Conservation (phyloP, 2,113 vertebrate species). For the Podarcis raffonei region DNA sequence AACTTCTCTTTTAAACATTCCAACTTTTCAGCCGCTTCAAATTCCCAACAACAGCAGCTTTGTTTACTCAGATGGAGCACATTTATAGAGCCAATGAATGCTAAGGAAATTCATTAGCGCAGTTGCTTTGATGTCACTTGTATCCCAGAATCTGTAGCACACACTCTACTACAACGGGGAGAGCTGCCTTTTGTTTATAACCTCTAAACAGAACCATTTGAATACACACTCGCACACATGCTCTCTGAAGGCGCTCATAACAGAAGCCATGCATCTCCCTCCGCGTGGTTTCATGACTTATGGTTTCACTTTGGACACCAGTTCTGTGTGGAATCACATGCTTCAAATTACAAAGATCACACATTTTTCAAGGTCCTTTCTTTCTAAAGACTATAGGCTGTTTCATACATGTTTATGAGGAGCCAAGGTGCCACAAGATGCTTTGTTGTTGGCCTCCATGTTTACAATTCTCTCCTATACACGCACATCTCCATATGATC, state of each 20-base stretch:
- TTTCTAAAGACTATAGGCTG: slow-evolving; percentile 65
- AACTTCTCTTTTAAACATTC: neutral
- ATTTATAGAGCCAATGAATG: slow-evolving; percentile 75
- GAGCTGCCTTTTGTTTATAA: slow-evolving; percentile 76
- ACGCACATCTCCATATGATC: neutral
- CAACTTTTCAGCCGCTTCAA: slow-evolving; percentile 70
- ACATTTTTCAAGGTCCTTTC: slow-evolving; percentile 76
- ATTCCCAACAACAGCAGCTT: slow-evolving; percentile 75
- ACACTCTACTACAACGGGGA: slow-evolving; percentile 62
- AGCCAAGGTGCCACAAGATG: neutral
- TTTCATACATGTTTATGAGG: neutral
- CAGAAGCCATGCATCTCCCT: slow-evolving; percentile 77
- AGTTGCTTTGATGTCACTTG: slow-evolving; percentile 91
- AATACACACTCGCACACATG: slow-evolving; percentile 58
- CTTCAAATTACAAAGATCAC: slow-evolving; percentile 82
- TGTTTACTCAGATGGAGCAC: slow-evolving; percentile 88
- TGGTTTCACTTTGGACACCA: slow-evolving; percentile 78
- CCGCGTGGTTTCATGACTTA: slow-evolving; percentile 77
- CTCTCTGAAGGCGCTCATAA: slow-evolving; percentile 64
- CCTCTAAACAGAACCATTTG: slow-evolving; percentile 81
- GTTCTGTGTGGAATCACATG: slow-evolving; percentile 81
- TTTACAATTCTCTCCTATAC: neutral
- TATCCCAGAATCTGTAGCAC: slow-evolving; percentile 82
- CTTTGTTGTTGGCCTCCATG: neutral
- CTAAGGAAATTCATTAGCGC: slow-evolving; percentile 82